phyloP scores from a whole-genome alignment of 1,140 invertebrate genomes.

The Drosophila santomea region DNA sequence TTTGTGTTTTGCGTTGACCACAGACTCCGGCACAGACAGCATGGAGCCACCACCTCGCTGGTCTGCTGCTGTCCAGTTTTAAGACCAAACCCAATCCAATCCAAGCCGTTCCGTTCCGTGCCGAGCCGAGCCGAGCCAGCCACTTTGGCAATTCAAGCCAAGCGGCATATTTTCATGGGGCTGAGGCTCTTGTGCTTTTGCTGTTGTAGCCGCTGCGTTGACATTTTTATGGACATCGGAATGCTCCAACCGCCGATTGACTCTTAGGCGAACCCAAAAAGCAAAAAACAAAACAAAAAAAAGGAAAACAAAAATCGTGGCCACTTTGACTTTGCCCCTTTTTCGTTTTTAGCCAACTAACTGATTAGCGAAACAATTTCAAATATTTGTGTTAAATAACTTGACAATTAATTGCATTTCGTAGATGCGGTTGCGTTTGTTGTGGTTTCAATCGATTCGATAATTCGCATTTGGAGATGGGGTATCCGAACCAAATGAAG shows the following conservation, averaged over 20 bases:
- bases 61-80: slow-evolving; percentile 48
- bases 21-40: slow-evolving; percentile 54
- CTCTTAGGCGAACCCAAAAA: slow-evolving; percentile 27
- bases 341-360: slow-evolving; percentile 35
- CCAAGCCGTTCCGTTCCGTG: slow-evolving; percentile 15
- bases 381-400: slow-evolving; percentile 72
- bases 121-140: slow-evolving; percentile 14
- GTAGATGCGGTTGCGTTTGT: slow-evolving; percentile 53
- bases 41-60: slow-evolving; percentile 40
- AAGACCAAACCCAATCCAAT: slow-evolving; percentile 26
- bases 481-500: slow-evolving; percentile 43
- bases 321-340: slow-evolving; percentile 60
- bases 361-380: slow-evolving; percentile 67
- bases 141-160: slow-evolving; percentile 26
- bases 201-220: slow-evolving; percentile 57
- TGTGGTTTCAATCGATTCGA: slow-evolving; percentile 30
- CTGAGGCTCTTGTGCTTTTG: slow-evolving; percentile 32
- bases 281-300: background rate
- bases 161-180: slow-evolving; percentile 54
- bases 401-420: slow-evolving; percentile 68
- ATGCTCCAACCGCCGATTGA: slow-evolving; percentile 44
- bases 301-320: slow-evolving; percentile 16
- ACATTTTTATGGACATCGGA: slow-evolving; percentile 82
- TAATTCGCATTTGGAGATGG: background rate
- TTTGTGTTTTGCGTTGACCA: slow-evolving; percentile 32